A percentile compares a stretch with the other conserved stretches of the same genome.
These are phyloP conservation scores for Phaonia tiefii DNA, from an alignment of 2,888 invertebrate species.

Conservation along the genomic window DNA sequence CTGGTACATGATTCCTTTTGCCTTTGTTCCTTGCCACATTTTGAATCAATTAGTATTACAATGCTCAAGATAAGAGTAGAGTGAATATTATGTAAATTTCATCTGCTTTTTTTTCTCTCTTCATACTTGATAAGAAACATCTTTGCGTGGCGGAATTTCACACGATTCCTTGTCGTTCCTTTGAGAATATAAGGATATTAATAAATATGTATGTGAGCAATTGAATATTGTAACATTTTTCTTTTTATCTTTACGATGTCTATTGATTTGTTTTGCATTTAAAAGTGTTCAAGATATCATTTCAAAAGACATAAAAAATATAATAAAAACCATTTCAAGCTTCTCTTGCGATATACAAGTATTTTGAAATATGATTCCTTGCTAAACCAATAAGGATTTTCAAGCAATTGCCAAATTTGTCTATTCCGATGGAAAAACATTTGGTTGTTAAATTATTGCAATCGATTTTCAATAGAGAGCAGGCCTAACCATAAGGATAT, in stretches of 20 bases:
- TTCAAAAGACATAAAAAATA: too few species aligned
- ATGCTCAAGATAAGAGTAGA: conserved; percentile 28
- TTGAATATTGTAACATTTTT: neutral
- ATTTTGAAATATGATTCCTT: too few species aligned
- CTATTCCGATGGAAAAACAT: too few species aligned
- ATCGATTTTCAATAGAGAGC: too few species aligned
- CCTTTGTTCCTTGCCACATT: neutral
- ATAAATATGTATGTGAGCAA: conserved; percentile 2
- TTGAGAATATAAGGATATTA: neutral
- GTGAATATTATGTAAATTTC: conserved; percentile 59
- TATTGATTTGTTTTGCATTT: conserved; percentile 17
- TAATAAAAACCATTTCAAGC: too few species aligned
- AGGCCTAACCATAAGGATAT: too few species aligned
- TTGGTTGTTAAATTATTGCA: too few species aligned
- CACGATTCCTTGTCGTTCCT: neutral
- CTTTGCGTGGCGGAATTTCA: conserved; percentile 50
- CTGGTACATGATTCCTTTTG: neutral
- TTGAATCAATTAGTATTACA: conserved; percentile 47
- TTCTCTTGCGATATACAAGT: too few species aligned
- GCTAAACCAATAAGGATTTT: too few species aligned
- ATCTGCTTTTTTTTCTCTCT: conserved; percentile 55
- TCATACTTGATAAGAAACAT: conserved; percentile 55
- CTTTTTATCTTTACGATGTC: conserved; percentile 16
- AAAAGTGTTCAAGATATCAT: conserved; percentile 12
- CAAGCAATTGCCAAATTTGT: too few species aligned